Base-by-base conservation (phyloP, 2,797 vertebrate genomes). In the Aotus griseimembra region DNA sequence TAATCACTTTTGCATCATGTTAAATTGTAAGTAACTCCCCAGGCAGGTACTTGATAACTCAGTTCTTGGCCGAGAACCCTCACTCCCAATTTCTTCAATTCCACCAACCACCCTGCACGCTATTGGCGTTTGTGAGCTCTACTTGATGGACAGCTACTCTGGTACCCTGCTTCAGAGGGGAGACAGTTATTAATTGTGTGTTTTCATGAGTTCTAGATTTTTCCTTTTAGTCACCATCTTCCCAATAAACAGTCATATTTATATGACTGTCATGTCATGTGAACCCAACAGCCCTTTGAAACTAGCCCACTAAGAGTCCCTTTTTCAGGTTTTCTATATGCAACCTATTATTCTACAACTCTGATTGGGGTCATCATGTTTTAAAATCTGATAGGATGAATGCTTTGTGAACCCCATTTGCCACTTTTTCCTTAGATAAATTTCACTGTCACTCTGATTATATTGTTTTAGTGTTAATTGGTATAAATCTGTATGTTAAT, bases 391-490 rank as follows among this genome's bases (percentile, higher is more conserved):
- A 81, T 72, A 22, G 48, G 77, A 55, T 64, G 48, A 57, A 11
- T 67, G 46, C 22, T 30, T 93, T 57, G 30, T 72, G 33, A 73
- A 57, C 44, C 8, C 73, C 10, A 77, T 13, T 81, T 92, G 50
- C 75, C 77, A 67, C 20, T 93, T 96, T 61, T 80, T 64, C 33
- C 61, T 91, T 58, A 88, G 46, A n/a, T 46, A 26, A 75, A 19
- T 87, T 90, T 80, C 61, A 70, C 7, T 28, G 13, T 44, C 12
- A 46, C 33, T 46, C 7, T 75, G 33, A 55, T 79, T 5, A 46
- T 44, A 72, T 48, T 86, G 46, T 83, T 93, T 84, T 79, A 91
- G 30, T 90, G 33, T 93, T 87, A 91, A 80, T n/a, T 83, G 44
- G 50, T 52, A 81, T 73, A 39, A 88, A 75, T n/a, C 55, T 64